Base-by-base conservation (phyloP, 1,140 invertebrate species). In the Diplogasteroides magnus region DNA sequence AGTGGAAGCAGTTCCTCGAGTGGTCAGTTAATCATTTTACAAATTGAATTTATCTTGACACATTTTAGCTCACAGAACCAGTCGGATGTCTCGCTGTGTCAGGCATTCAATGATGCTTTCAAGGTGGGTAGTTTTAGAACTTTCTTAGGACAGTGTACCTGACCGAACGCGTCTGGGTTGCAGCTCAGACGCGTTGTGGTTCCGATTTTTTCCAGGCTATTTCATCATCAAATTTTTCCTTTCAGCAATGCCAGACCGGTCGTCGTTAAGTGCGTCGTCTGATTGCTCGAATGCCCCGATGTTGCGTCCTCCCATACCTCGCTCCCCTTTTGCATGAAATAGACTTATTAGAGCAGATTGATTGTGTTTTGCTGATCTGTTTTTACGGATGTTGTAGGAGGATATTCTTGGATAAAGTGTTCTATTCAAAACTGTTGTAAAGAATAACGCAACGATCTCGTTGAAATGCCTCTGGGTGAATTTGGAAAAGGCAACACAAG, bases 21-120 rank as follows among this genome's bases (percentile, higher is more conserved):
- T 86, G 85, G 73, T 76, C 23, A 25, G 70, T 31, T 48, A 15
- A 23, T 23, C 31, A 29, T 68, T 26, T 63, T 3, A 11, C 6
- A 48, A 11, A 48, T 19, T 11, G 19, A 11, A 48, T 48, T 19
- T 11, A 48, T 48, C 65, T 72, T 56, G 14, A 15, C 27, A 19
- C 6, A 11, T 72, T 72, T 64, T 32, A 72, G 71, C 73, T 31
- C 67, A 27, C 73, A 76, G 59, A 65, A 64, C 55, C 70, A 76
- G 29, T 63, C 28, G 25, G 75, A 76, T 56, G 61, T 95, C 6
- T 87, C 88, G 2, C 86, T 95, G 1, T 95, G 93, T 81, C 89
- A 93, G 77, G 92, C 92, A 59, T 95, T 95, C 84, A 94, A 94
- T 83, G 91, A 94, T 84, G 92, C 91, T 67, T 86, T 95, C 71